Percentiles rank a stretch among this genome's conserved stretches.
phyloP scores from a whole-genome alignment of 2,888 invertebrate genomes.

The Melolontha melolontha region DNA sequence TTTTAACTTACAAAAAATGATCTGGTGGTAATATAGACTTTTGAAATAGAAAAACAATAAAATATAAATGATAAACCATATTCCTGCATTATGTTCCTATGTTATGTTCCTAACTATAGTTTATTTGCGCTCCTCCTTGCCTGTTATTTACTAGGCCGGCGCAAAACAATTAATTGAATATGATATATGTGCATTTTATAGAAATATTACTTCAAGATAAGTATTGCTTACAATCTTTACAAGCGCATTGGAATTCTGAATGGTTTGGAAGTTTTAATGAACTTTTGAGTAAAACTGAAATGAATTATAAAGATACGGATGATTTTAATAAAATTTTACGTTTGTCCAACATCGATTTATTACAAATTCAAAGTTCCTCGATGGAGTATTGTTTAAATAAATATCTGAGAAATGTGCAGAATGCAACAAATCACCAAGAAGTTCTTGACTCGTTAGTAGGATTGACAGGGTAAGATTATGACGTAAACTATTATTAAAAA shows the following conservation, averaged over 20 bases:
- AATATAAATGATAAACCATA: no score
- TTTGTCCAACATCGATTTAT: conserved; percentile 65
- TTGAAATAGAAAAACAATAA: no score
- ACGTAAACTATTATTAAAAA: background rate
- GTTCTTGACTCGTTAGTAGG: conserved; percentile 70
- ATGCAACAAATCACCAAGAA: conserved; percentile 72
- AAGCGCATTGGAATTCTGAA: conserved; percentile 65
- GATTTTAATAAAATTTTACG: conserved; percentile 58
- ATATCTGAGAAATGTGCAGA: conserved; percentile 72
- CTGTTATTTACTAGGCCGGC: no score
- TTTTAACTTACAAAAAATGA: no score
- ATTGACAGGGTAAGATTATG: conserved; percentile 68
- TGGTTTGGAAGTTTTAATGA: conserved; percentile 62
- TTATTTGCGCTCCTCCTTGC: no score
- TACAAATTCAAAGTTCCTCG: conserved; percentile 68
- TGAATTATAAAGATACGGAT: conserved; percentile 50
- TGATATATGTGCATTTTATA: conserved; percentile 48
- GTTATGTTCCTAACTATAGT: no score
- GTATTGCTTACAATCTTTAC: conserved; percentile 60
- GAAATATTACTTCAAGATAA: conserved; percentile 58
- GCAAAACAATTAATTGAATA: no score
- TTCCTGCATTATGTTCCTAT: no score
- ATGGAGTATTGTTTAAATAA: conserved; percentile 68
- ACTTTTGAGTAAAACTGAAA: conserved; percentile 57
- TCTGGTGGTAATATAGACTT: no score